phyloP scores from a whole-genome alignment of 2,797 vertebrate species.

The Echeneis naucrates region DNA sequence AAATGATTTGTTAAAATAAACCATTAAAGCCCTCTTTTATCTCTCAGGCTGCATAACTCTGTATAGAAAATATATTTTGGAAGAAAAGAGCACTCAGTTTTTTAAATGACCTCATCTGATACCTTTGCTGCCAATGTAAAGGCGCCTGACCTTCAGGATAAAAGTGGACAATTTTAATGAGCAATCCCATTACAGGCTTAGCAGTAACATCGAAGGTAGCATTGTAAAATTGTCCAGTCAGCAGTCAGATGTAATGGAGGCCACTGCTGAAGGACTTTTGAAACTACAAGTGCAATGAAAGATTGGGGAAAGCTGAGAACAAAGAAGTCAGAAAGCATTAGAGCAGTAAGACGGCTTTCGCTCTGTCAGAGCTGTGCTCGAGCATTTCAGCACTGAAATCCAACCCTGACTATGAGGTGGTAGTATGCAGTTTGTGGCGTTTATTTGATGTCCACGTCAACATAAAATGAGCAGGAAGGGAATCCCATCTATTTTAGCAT shows the following conservation, averaged over 20 bases:
- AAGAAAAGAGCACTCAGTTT: background rate
- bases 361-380: background rate
- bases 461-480: background rate
- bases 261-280: constrained; percentile 36
- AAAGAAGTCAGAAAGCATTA: constrained; percentile 7
- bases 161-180: constrained; percentile 28
- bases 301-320: background rate
- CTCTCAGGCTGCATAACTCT: background rate
- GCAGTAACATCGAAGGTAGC: constrained; percentile 24
- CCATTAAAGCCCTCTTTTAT: background rate
- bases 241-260: constrained; percentile 39
- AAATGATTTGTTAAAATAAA: background rate
- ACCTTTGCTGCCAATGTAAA: constrained; percentile 16
- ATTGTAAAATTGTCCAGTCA: constrained; percentile 42
- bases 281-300: constrained; percentile 7
- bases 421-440: background rate
- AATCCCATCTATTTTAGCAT: background rate
- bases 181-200: constrained; percentile 21
- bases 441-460: background rate
- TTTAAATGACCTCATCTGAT: background rate
- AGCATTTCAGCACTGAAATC: background rate
- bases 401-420: background rate
- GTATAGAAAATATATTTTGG: background rate
- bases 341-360: background rate
- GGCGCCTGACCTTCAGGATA: constrained; percentile 31